Evolutionary conservation across 2,797 vertebrate species (phyloP).

Genomic region (Spinus pinus): DNA sequence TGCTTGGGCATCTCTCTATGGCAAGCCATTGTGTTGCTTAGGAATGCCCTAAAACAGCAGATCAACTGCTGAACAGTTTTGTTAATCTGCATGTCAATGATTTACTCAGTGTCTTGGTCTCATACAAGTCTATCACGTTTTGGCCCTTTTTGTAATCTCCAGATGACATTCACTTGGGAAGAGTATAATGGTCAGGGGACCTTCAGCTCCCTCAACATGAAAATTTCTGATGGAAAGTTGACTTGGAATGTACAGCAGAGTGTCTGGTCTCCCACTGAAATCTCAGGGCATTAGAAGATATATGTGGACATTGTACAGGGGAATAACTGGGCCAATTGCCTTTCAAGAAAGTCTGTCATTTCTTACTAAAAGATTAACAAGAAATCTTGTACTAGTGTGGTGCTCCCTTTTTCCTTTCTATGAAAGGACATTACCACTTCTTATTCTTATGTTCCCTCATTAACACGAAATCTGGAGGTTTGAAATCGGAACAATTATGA

Average conservation of each 20-base stretch:
- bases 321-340: not conserved
- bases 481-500: not conserved
- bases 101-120: not conserved
- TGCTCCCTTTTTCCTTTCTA: not conserved
- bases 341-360: not conserved
- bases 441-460: not conserved
- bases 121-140: not conserved
- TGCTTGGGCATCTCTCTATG: conserved; percentile 42
- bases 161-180: not conserved
- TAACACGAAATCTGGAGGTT: not conserved
- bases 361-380: not conserved
- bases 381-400: not conserved
- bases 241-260: not conserved
- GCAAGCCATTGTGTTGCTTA: not conserved
- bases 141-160: not conserved
- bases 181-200: not conserved
- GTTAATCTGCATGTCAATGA: not conserved
- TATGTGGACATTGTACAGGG: not conserved
- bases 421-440: not conserved
- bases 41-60: conserved; percentile 13
- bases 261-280: not conserved
- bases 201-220: not conserved
- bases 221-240: not conserved
- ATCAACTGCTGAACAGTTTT: not conserved
- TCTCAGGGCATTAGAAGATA: not conserved